These are phyloP conservation scores for Xiphias gladius DNA, from an alignment of 2,113 vertebrate species.

Conservation along the genomic window DNA sequence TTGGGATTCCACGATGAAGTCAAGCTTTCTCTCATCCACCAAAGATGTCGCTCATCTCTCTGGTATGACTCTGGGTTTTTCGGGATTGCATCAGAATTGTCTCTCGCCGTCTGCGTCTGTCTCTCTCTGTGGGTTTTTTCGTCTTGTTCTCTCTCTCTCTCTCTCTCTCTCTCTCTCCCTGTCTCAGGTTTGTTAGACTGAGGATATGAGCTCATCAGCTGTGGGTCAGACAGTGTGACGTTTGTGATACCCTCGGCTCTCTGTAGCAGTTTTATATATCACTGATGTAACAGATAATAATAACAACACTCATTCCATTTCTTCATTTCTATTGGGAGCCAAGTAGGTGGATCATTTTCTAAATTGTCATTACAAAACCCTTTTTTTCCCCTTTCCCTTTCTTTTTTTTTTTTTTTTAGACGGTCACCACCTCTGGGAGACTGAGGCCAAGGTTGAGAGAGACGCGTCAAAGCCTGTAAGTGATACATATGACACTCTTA, in stretches of 20 bases:
- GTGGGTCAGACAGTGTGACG: conserved; percentile 69
- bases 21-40: conserved; percentile 69
- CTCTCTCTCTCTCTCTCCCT: not conserved
- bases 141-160: not conserved
- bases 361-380: not conserved
- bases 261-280: conserved; percentile 47
- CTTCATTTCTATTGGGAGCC: conserved; percentile 35
- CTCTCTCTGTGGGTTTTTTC: not conserved
- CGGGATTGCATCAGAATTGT: conserved; percentile 72
- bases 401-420: conserved; percentile 84
- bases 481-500: conserved; percentile 32
- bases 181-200: conserved; percentile 54
- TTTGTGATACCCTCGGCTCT: conserved; percentile 24
- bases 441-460: conserved; percentile 94
- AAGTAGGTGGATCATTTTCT: conserved; percentile 41
- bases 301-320: conserved; percentile 41
- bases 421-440: conserved; percentile 98
- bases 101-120: not conserved
- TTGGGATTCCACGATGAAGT: conserved; percentile 77
- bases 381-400: not conserved
- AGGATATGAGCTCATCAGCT: conserved; percentile 70
- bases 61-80: conserved; percentile 68
- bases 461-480: conserved; percentile 94
- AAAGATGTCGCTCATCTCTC: conserved; percentile 69
- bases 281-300: conserved; percentile 67